Base-by-base conservation (phyloP, 2,113 vertebrate genomes). In the Cavia aperea region DNA sequence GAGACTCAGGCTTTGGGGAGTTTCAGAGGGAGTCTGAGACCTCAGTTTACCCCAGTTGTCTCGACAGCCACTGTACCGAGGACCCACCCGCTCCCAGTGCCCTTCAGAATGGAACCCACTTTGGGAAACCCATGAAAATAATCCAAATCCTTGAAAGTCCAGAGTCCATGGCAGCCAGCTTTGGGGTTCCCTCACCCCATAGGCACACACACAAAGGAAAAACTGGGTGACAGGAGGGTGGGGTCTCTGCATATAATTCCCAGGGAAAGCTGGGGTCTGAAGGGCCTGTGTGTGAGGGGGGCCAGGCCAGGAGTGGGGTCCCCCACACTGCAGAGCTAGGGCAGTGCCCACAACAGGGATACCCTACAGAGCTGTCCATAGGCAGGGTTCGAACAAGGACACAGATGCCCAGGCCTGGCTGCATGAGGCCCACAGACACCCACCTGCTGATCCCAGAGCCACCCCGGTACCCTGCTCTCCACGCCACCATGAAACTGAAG, bases 281-380 rank as follows among this genome's bases (percentile, higher is more conserved):
- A 12, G 24, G n/a, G 54, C 12, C 36, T 1, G 24, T 18, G 15
- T n/a, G 0, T 6, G 21, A 56, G 2, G 16, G 6, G 46, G 31
- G 14, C 16, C 12, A n/a, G 58, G 21, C 33, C 9, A 5, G 46
- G 33, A 19, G 24, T 2, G 7, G 24, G 0, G 19, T 29, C 15
- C 0, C 7, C 0, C 9, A 9, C 8, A 1, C 29, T 33, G 16
- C 66, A 70, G 66, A 16, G 46, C 11, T 13, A 0, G 5, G 39
- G 72, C 16, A 7, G 33, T 0, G 6, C 29, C 31, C 5, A 15
- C 33, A 4, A 49, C 2, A 54, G 46, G 56, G 36, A 19, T 4
- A 4, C 14, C 46, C 72, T 33, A 54, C 33, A 23, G 73, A 86
- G 62, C 29, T 31, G 39, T 11, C 65, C 63, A 70, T 13, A 39